A percentile compares a stretch with the other conserved stretches of the same genome.
phyloP scores from a whole-genome alignment of 1,140 invertebrate species.

The Zaprionus ornatus region DNA sequence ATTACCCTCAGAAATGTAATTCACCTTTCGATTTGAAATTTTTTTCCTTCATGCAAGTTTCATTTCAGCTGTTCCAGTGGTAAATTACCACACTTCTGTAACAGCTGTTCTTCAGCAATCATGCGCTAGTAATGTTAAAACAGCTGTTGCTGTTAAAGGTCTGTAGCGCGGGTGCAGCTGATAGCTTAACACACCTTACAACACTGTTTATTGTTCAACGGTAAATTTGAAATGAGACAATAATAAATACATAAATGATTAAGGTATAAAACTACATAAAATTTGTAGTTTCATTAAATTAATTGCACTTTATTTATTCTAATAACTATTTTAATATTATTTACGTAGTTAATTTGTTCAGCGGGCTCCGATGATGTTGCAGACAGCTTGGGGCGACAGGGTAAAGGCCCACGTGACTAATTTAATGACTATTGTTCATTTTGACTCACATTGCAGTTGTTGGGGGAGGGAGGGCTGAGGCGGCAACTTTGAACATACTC shows the following conservation, averaged over 20 bases:
- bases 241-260: not conserved
- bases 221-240: not conserved
- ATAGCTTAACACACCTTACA: not conserved
- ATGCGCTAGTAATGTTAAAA: not conserved
- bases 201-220: not conserved
- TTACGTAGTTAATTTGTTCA: constrained; percentile 60
- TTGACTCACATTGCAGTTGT: constrained; percentile 51
- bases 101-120: not conserved
- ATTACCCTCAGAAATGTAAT: no score
- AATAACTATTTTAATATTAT: constrained; percentile 27
- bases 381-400: constrained; percentile 12
- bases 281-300: constrained; percentile 31
- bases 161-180: not conserved
- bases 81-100: not conserved
- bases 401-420: constrained; percentile 39
- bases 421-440: constrained; percentile 77
- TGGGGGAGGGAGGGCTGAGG: not conserved
- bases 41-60: not conserved
- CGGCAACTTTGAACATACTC: not conserved
- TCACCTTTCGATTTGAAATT: constrained; percentile 6
- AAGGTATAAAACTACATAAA: not conserved
- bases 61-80: not conserved
- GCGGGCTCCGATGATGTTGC: constrained; percentile 24
- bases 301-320: constrained; percentile 66
- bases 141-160: constrained; percentile 5